A percentile compares a stretch with the other conserved stretches of the same genome.
phyloP scores from a whole-genome alignment of 1,140 invertebrate genomes.

The Heliconius melpomene region DNA sequence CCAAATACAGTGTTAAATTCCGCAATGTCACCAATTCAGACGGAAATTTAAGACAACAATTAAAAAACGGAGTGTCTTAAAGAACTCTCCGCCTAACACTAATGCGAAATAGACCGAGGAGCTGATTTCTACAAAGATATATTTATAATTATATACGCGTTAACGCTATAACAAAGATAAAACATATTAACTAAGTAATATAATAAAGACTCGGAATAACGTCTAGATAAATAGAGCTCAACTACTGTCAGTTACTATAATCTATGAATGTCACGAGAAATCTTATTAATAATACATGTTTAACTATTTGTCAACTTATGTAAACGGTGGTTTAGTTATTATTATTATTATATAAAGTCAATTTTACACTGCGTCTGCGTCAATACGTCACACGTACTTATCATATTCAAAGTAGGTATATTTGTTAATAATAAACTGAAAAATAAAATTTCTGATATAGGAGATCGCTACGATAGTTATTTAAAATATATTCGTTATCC shows the following conservation, averaged over 20 bases:
- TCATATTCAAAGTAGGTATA: not conserved
- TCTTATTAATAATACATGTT: slow-evolving; percentile 53
- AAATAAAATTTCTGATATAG: no score
- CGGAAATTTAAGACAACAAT: no score
- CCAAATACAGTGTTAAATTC: no score
- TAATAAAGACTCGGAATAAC: slow-evolving; percentile 35
- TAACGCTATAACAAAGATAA: slow-evolving; percentile 6
- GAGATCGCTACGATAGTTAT: no score
- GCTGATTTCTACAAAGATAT: no score
- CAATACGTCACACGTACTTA: not conserved
- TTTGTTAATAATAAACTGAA: no score
- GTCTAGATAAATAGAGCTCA: slow-evolving; percentile 54
- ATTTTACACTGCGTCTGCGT: slow-evolving; percentile 32
- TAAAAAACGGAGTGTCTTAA: no score
- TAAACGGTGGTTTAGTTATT: slow-evolving; percentile 44
- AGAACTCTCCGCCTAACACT: no score
- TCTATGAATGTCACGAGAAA: slow-evolving; percentile 52
- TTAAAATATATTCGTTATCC: no score
- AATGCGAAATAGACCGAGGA: no score
- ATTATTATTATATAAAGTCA: slow-evolving; percentile 42
- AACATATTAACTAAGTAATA: slow-evolving; percentile 37
- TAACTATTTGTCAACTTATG: slow-evolving; percentile 47
- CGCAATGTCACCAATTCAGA: no score
- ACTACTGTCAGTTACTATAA: slow-evolving; percentile 58
- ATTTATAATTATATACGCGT: not conserved